phyloP scores from a whole-genome alignment of 1,140 invertebrate species.

The Halyomorpha halys region DNA sequence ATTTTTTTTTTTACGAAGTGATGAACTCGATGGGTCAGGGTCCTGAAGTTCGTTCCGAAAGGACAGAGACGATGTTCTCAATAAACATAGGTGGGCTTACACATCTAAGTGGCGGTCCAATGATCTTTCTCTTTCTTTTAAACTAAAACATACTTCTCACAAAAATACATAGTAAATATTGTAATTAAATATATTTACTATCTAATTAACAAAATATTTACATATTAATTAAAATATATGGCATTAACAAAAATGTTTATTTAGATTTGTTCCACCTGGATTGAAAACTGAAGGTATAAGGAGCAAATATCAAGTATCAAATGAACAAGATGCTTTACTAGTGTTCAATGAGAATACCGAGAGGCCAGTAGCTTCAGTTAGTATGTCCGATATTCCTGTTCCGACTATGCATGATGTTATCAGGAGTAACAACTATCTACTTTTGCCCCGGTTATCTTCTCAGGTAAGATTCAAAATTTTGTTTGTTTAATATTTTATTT shows the following conservation, averaged over 20 bases:
- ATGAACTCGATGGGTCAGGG: too few species aligned
- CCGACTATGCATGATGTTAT: slow-evolving; percentile 81
- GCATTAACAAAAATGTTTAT: background rate
- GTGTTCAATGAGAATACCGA: slow-evolving; percentile 82
- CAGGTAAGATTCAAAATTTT: slow-evolving; percentile 50
- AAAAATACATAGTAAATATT: too few species aligned
- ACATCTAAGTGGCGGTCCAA: too few species aligned
- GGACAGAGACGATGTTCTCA: too few species aligned
- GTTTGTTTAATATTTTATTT: background rate
- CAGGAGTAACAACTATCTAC: slow-evolving; percentile 76
- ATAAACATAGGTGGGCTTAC: too few species aligned
- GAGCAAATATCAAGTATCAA: slow-evolving; percentile 58
- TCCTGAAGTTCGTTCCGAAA: too few species aligned
- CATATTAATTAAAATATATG: too few species aligned
- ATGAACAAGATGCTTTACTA: slow-evolving; percentile 71
- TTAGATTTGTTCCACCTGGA: slow-evolving; percentile 44
- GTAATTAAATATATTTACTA: too few species aligned
- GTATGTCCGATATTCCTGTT: slow-evolving; percentile 76
- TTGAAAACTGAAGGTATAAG: slow-evolving; percentile 49
- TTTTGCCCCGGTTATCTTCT: slow-evolving; percentile 79
- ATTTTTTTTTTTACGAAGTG: too few species aligned
- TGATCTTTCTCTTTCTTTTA: too few species aligned
- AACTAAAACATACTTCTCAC: too few species aligned
- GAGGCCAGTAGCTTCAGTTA: slow-evolving; percentile 70
- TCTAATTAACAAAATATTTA: too few species aligned